These are phyloP conservation scores for Tauraco erythrolophus DNA, from an alignment of 2,113 vertebrate species.

Conservation along the genomic window DNA sequence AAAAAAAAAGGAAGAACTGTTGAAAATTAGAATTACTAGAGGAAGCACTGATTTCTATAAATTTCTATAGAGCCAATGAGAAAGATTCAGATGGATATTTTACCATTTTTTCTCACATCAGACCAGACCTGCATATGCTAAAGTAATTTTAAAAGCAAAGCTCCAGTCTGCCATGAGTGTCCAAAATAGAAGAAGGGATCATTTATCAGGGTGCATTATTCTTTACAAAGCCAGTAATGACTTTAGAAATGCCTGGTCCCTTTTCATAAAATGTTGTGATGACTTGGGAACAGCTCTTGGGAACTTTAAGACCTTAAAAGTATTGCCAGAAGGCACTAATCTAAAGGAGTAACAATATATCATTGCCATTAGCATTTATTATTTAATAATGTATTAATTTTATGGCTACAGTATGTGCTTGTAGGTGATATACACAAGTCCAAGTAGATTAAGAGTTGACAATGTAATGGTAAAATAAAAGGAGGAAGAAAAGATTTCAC, in stretches of 20 bases:
- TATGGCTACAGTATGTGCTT: background rate
- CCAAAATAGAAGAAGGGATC: background rate
- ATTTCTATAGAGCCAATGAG: background rate
- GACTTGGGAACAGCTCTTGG: background rate
- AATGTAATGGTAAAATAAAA: background rate
- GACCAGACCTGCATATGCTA: background rate
- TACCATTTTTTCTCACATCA: background rate
- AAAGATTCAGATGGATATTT: background rate
- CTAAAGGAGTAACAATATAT: background rate
- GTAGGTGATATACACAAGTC: background rate
- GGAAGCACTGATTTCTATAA: background rate
- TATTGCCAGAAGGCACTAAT: background rate
- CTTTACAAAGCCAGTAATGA: background rate
- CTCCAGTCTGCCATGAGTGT: background rate
- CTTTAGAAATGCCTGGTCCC: background rate
- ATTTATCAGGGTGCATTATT: background rate
- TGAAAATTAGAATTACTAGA: background rate
- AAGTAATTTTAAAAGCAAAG: background rate
- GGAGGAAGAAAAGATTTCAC: background rate
- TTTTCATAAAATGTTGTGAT: background rate
- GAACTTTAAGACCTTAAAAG: background rate
- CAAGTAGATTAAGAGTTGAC: background rate
- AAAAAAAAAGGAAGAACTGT: background rate
- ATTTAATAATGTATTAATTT: background rate
- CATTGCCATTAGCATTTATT: background rate